Evolutionary conservation across 1,140 invertebrate species (phyloP).

Genomic region (Bombyx mandarina): DNA sequence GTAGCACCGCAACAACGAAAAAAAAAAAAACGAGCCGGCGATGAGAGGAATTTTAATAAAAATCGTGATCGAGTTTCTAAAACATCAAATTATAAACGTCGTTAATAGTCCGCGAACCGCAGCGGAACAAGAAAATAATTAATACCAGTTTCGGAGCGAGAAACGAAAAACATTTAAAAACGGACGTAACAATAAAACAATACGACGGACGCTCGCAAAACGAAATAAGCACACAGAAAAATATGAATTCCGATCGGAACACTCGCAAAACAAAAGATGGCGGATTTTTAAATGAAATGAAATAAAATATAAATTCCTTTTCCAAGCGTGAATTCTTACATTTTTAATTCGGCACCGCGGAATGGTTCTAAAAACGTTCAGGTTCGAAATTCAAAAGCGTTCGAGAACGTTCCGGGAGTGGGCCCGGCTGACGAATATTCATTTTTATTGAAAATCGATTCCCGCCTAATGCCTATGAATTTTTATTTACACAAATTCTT

Average conservation of each 20-base stretch:
- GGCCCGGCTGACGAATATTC: slow-evolving; percentile 23
- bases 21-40: neutral
- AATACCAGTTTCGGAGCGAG: slow-evolving; percentile 55
- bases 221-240: slow-evolving; percentile 69
- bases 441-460: slow-evolving; percentile 36
- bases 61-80: slow-evolving; percentile 40
- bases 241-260: slow-evolving; percentile 68
- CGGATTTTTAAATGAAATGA: slow-evolving; percentile 66
- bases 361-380: slow-evolving; percentile 56
- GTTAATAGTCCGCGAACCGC: slow-evolving; percentile 24
- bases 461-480: slow-evolving; percentile 1
- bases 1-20: too few relatives aligned
- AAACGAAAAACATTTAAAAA: slow-evolving; percentile 46
- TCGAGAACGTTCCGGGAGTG: slow-evolving; percentile 26
- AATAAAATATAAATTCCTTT: slow-evolving; percentile 70
- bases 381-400: slow-evolving; percentile 56
- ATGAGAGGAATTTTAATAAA: slow-evolving; percentile 32
- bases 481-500: neutral
- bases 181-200: slow-evolving; percentile 63
- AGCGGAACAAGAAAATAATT: slow-evolving; percentile 65
- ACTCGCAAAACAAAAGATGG: slow-evolving; percentile 66
- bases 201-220: slow-evolving; percentile 47
- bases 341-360: slow-evolving; percentile 65
- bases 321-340: slow-evolving; percentile 68
- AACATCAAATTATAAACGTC: slow-evolving; percentile 33